Base-by-base conservation (phyloP, 2,797 vertebrate species). In the Aulostomus chinensis region DNA sequence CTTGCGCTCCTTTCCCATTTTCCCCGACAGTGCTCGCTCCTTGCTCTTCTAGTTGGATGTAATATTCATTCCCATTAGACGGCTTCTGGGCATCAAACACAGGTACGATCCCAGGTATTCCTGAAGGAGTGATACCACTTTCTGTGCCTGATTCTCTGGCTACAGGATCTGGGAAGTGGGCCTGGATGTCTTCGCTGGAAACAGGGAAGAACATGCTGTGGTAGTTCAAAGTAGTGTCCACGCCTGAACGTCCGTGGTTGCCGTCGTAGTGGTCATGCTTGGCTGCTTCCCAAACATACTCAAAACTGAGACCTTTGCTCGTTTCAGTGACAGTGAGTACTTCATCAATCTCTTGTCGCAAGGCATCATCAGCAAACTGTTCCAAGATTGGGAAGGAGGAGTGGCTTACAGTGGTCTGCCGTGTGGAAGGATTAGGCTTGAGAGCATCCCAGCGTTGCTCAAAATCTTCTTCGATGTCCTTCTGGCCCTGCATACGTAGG, bases 281-380 rank as follows among this genome's bases (percentile, higher is more conserved):
- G 50, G 96, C 95, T 0, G 94, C 94, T 76, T 99, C 97, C 97
- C 97, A 99, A 25, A 98, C 90, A 0, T 97, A 99, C 61, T 99
- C 97, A 17, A 99, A 99, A 83, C 95, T 99, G 52, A 99, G 93
- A 3, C 97, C 97, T 33, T 93, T 94, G 85, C 97, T 99, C 0
- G 97, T 99, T 86, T 99, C 96, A 0, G 97, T 99, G 38, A 99
- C 94, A 0, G 97, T 99, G 28, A 99, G 95, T 53, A 99, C 91
- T 65, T 99, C 97, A 17, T 99, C 97, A 68, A 98, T 92, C 78
- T 99, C 97, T 2, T 93, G 93, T 11, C 94, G 88, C 21, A 96
- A 86, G 26, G 93, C 86, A 0, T 95, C 95, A 2, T 95, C 91
- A 0, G 90, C 83, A 26, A 98, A 98, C 66, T 93, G 94, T 62